Conservation (phyloP, 2,888 invertebrate genomes). For the Onthophagus sagittarius region DNA sequence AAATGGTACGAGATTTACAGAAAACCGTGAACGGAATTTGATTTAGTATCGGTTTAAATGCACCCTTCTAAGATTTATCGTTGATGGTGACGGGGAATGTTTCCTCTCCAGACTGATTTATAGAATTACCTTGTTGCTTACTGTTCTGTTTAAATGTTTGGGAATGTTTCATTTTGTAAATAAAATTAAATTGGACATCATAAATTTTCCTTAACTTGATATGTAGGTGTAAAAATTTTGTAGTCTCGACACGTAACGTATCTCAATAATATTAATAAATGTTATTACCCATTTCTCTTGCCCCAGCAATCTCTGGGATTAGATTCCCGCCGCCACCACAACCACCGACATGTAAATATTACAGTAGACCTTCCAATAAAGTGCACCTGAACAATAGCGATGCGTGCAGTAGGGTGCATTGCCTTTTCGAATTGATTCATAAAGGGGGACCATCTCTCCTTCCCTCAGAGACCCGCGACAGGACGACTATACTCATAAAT, state of each 20-base stretch:
- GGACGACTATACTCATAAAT: neutral
- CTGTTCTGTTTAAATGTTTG: too few species aligned
- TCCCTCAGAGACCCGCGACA: constrained; percentile 4
- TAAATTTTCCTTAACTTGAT: neutral
- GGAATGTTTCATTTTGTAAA: too few species aligned
- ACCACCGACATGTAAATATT: constrained; percentile 11
- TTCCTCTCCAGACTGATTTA: neutral
- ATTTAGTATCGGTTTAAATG: neutral
- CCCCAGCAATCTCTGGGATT: neutral
- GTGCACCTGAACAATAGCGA: constrained; percentile 21
- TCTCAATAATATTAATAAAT: neutral
- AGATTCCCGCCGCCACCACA: constrained; percentile 7
- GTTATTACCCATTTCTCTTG: neutral
- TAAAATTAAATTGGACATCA: too few species aligned
- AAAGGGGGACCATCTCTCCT: constrained; percentile 18
- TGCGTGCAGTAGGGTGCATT: constrained; percentile 22
- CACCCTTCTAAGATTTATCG: neutral
- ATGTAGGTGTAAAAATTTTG: neutral
- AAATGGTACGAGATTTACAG: neutral
- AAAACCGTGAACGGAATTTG: neutral
- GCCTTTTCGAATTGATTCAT: constrained; percentile 22
- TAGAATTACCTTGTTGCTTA: neutral
- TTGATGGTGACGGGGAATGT: neutral
- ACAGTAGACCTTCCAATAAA: constrained; percentile 18
- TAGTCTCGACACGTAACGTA: neutral